phyloP scores from a whole-genome alignment of 2,888 invertebrate genomes.

The Aelia acuminata region DNA sequence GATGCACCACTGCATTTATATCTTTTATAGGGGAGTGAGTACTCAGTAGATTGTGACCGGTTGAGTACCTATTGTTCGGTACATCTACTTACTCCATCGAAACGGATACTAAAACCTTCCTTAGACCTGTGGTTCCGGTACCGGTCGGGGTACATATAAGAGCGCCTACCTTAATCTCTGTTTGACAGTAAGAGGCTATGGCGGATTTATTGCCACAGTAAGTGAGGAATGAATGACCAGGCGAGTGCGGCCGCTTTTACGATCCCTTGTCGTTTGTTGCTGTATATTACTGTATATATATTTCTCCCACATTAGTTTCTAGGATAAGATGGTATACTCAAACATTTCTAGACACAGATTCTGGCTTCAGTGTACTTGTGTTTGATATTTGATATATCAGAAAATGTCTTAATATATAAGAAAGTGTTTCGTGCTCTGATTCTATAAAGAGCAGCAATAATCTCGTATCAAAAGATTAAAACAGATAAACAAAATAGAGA shows the following conservation, averaged over 20 bases:
- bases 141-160: neutral
- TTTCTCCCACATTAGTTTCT: neutral
- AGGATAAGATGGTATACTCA: neutral
- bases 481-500: no score
- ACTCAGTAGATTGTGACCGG: neutral
- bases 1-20: neutral
- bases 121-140: neutral
- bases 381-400: no score
- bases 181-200: neutral
- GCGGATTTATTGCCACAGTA: neutral
- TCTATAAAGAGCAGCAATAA: no score
- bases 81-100: neutral
- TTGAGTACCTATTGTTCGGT: neutral
- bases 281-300: neutral
- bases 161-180: neutral
- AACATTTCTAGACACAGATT: no score
- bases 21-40: neutral
- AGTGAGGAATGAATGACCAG: neutral
- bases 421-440: no score
- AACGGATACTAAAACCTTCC: neutral
- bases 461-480: no score
- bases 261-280: neutral
- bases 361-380: no score
- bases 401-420: no score
- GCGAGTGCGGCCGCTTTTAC: slow-evolving; percentile 7